Conservation (phyloP, 2,113 vertebrate genomes). For the Calidris pygmaea region DNA sequence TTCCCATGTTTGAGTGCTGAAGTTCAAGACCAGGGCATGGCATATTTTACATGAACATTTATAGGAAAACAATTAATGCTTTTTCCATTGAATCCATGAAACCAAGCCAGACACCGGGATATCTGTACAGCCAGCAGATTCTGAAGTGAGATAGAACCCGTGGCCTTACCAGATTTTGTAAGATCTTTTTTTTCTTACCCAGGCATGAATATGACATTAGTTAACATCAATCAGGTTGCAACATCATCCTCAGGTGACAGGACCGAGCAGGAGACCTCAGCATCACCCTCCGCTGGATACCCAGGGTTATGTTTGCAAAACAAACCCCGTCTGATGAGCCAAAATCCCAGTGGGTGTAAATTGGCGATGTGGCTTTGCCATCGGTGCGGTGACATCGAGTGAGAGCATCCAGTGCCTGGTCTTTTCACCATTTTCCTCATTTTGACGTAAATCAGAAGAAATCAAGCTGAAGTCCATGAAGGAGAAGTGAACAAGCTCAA, state of each 20-base stretch:
- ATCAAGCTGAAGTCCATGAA: not conserved
- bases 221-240: not conserved
- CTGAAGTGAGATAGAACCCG: not conserved
- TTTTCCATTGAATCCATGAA: not conserved
- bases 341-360: not conserved
- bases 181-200: not conserved
- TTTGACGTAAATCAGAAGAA: not conserved
- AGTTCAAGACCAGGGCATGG: not conserved
- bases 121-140: not conserved
- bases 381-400: not conserved
- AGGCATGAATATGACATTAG: not conserved
- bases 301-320: not conserved
- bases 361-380: not conserved
- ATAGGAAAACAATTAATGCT: not conserved
- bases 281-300: rapidly evolving
- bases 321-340: not conserved
- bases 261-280: not conserved
- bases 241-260: not conserved
- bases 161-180: not conserved
- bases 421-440: not conserved
- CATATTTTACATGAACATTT: not conserved
- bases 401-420: not conserved
- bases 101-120: not conserved
- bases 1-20: not conserved
- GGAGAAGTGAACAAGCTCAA: not conserved